A percentile compares a stretch with the other conserved stretches of the same genome.
phyloP scores from a whole-genome alignment of 64 coral and sea anemone species.

The Stichodactyla helianthus region DNA sequence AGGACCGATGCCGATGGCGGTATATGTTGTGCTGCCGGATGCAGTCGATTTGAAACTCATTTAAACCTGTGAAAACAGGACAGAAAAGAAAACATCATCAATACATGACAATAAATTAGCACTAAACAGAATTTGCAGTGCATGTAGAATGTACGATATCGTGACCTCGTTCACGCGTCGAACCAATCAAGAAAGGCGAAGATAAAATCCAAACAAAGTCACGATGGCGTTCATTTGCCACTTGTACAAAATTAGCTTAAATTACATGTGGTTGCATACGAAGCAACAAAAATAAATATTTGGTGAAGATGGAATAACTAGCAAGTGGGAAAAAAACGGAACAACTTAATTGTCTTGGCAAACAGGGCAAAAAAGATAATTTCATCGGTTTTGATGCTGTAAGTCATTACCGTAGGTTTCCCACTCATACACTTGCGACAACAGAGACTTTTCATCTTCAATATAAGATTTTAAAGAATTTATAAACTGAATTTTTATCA shows the following conservation, averaged over 20 bases:
- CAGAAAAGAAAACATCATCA: background rate
- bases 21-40: conserved; percentile 76
- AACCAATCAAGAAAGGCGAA: background rate
- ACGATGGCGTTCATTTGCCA: no score
- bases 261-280: no score
- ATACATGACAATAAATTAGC: no score
- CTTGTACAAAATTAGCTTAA: no score
- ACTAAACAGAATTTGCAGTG: no score
- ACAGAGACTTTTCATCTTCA: background rate
- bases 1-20: conserved; percentile 67
- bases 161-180: background rate
- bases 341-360: no score
- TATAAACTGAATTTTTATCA: background rate
- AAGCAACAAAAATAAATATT: no score
- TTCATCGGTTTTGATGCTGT: no score
- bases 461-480: background rate
- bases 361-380: no score
- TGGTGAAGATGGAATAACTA: no score
- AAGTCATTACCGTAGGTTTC: background rate
- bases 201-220: background rate
- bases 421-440: background rate
- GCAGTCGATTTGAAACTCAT: conserved; percentile 78
- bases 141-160: background rate
- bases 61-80: conserved; percentile 42
- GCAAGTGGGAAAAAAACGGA: no score